Conservation (phyloP, 2,113 vertebrate genomes). For the Vombatus ursinus region DNA sequence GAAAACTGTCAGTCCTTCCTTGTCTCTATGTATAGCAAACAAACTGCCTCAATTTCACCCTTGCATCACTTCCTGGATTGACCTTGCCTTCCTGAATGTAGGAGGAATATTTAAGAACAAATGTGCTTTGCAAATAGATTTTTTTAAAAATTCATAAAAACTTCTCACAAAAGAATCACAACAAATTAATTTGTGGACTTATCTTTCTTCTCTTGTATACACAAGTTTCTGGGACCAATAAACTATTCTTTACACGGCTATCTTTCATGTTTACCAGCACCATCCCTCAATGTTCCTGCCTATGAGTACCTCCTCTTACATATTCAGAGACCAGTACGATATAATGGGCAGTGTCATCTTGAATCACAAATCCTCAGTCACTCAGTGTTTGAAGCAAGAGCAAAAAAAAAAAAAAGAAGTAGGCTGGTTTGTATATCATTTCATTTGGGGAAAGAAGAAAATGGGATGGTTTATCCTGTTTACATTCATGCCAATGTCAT, state of each 20-base stretch:
- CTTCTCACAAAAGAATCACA: not conserved
- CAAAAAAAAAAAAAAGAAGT: not conserved
- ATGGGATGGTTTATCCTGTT: conserved; percentile 28
- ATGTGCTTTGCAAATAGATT: not conserved
- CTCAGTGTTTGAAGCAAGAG: conserved; percentile 11
- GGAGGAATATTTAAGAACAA: not conserved
- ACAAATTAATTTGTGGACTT: not conserved
- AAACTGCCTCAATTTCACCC: not conserved
- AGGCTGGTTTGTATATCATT: not conserved
- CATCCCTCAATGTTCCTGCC: not conserved
- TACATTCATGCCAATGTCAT: not conserved
- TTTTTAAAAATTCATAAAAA: not conserved
- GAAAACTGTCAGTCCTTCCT: not conserved
- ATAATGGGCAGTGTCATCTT: not conserved
- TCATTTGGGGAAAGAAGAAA: conserved; percentile 43
- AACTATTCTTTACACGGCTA: not conserved
- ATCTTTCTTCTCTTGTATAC: not conserved
- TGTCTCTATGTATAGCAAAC: not conserved
- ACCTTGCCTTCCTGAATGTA: not conserved
- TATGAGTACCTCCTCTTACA: not conserved
- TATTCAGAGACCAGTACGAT: not conserved
- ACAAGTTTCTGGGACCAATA: not conserved
- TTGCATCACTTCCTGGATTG: not conserved
- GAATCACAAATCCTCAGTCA: not conserved
- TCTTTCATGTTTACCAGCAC: no score